These are phyloP conservation scores for Luffia ferchaultella DNA, from an alignment of 2,888 invertebrate species.

Conservation along the genomic window DNA sequence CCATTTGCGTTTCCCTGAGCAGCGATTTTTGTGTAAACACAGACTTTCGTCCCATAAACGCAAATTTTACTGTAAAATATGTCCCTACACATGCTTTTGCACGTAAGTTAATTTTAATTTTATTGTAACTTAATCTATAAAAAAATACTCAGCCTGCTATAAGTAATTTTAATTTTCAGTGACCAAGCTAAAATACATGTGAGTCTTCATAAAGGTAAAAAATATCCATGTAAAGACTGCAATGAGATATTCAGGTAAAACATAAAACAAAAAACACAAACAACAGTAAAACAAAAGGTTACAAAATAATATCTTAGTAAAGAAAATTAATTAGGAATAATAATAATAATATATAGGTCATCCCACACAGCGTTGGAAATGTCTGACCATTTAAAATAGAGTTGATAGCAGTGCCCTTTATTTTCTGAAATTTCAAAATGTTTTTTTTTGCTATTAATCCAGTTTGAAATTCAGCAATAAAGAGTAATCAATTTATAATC, in stretches of 20 bases:
- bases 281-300: too few species aligned
- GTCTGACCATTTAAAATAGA: too few species aligned
- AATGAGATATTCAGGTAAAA: neutral
- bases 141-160: neutral
- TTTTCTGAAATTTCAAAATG: too few species aligned
- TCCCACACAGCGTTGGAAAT: too few species aligned
- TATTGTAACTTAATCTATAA: neutral
- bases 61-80: slow-evolving; percentile 27
- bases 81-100: slow-evolving; percentile 25
- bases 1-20: slow-evolving; percentile 21
- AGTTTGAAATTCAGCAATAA: too few species aligned
- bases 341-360: too few species aligned
- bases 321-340: too few species aligned
- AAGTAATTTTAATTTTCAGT: neutral
- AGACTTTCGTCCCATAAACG: slow-evolving; percentile 21
- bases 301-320: too few species aligned
- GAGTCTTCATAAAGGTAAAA: neutral
- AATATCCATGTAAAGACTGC: slow-evolving; percentile 1
- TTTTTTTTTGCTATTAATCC: too few species aligned
- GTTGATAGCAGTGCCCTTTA: too few species aligned
- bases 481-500: too few species aligned
- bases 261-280: too few species aligned
- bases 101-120: slow-evolving; percentile 20
- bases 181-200: neutral
- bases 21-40: slow-evolving; percentile 21